Evolutionary conservation across 1,140 invertebrate genomes (phyloP), one percentile per base, ranked within the genome.

Genomic region (Helicoverpa armigera): DNA sequence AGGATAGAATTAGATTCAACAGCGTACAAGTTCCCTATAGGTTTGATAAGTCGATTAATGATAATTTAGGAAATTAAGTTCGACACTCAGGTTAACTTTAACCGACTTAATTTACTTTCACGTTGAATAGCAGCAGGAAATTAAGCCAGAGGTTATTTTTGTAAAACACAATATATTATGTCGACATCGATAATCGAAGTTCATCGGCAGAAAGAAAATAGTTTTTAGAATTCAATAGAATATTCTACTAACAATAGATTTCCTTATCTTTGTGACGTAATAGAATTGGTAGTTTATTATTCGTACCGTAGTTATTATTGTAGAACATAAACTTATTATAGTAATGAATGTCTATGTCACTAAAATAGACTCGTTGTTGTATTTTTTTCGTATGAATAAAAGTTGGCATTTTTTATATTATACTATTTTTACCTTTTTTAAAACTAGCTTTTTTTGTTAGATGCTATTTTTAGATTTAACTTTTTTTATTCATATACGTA

Each of bases 61-160:
- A 43, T 43, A 5, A 43, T 63, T 29, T 63, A 14, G 60, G 29
- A 63, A 63, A 35, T 14, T 23, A 29, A 29, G 18, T 4, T 61
- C 23, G 23, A 63, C 29, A 63, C 13, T 35, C 14, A n/a, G 14
- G 9, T 29, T 43, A 2, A 9, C 43, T 5, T 29, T 13, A 65
- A 43, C 13, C 35, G 5, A 7, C 5, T 43, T 48, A 77, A 77
- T 65, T 67, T 65, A 51, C 43, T 65, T 29, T 65, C 67, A 2
- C 61, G 5, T 12, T 65, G 14, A 77, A 77, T 65, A 67, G 75
- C n/a, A 23, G 18, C 58, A 65, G 75, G 75, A 77, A 77, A 77
- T 77, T 77, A 50, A 63, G 13, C 0, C 23, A 14, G 18, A 0
- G 56, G 1, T 4, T 58, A 58, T 58, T 58, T 60, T 29, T 60